These are phyloP conservation scores for Zonotrichia leucophrys DNA, from an alignment of 2,113 vertebrate species.

Conservation along the genomic window DNA sequence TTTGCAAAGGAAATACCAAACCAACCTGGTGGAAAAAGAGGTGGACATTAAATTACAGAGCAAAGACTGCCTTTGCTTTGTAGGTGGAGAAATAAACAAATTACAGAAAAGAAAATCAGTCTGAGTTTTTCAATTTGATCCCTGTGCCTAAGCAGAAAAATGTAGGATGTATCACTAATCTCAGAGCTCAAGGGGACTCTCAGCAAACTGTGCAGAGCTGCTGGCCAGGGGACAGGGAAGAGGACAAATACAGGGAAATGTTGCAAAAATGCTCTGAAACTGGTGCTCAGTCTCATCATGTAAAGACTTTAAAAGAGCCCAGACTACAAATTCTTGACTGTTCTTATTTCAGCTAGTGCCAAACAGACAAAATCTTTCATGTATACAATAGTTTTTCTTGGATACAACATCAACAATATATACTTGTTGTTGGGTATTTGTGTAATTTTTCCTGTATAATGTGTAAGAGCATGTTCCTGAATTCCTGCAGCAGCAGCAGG, in stretches of 20 bases:
- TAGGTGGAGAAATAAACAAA: neutral
- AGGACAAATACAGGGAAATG: neutral
- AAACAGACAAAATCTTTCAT: neutral
- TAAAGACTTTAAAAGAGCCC: neutral
- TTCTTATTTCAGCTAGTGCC: constrained; percentile 19
- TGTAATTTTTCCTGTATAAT: constrained; percentile 27
- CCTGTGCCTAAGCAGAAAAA: neutral
- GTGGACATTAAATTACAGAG: constrained; percentile 26
- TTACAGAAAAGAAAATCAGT: neutral
- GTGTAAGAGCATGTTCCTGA: neutral
- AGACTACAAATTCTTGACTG: neutral
- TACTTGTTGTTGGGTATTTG: neutral
- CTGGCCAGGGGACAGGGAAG: neutral
- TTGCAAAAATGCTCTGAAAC: constrained; percentile 19
- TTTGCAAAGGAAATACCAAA: constrained; percentile 56
- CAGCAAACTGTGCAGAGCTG: neutral
- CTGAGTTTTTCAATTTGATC: neutral
- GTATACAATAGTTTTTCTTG: constrained; percentile 15
- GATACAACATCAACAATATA: neutral
- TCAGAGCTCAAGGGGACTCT: neutral
- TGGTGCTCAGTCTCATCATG: neutral
- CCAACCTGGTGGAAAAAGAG: constrained; percentile 18
- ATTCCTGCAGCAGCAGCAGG: constrained; percentile 31
- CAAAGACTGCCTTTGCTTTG: neutral
- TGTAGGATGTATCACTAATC: neutral